phyloP scores from a whole-genome alignment of 2,888 invertebrate species.

The Troides helena region DNA sequence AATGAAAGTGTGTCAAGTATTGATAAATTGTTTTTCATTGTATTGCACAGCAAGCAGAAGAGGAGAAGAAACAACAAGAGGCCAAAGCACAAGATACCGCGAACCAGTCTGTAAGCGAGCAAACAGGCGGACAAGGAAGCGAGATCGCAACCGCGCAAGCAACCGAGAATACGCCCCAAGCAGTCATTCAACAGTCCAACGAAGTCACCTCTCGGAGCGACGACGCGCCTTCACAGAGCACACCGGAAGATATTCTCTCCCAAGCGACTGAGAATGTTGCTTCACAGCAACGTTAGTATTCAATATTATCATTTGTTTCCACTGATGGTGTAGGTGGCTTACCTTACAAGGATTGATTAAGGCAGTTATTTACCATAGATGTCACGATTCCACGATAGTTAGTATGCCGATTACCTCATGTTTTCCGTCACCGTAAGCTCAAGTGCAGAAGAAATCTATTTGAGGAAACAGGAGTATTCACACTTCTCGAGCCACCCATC shows the following conservation, averaged over 20 bases:
- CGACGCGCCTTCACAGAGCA: background rate
- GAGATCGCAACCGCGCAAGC: slow-evolving; percentile 2
- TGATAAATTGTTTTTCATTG: too few relatives aligned
- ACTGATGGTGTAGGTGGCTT: too few relatives aligned
- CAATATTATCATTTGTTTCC: too few relatives aligned
- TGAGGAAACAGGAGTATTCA: too few relatives aligned
- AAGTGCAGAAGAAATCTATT: too few relatives aligned
- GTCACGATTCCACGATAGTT: too few relatives aligned
- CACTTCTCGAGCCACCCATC: too few relatives aligned
- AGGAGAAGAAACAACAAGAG: slow-evolving; percentile 67
- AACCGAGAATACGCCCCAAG: background rate
- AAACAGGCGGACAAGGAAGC: background rate
- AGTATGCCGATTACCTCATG: too few relatives aligned
- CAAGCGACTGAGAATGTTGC: background rate
- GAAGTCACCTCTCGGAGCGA: background rate
- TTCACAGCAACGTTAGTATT: slow-evolving; percentile 1
- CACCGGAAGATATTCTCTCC: background rate
- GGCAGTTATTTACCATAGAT: too few relatives aligned
- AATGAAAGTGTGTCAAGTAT: too few relatives aligned
- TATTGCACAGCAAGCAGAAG: slow-evolving; percentile 57
- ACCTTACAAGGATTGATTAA: too few relatives aligned
- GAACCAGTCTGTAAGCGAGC: slow-evolving; percentile 9
- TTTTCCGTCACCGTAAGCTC: too few relatives aligned
- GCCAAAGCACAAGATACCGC: slow-evolving; percentile 37
- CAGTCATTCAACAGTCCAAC: background rate